Conservation (phyloP, 1,140 invertebrate species). For the Stegodyphus mimosarum region DNA sequence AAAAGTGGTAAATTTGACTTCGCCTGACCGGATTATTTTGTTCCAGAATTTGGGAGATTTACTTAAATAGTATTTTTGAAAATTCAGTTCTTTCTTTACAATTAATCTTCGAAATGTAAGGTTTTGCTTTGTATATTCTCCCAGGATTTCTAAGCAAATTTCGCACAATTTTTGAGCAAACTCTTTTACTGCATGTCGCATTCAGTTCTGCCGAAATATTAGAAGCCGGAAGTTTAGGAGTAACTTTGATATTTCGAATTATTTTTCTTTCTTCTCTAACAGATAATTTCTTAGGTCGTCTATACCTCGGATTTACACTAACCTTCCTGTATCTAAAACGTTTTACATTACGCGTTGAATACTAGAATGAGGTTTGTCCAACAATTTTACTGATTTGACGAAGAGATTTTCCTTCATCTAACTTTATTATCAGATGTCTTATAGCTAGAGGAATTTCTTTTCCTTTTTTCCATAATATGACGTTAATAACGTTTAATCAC, state of each 20-base stretch:
- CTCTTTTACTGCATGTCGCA: neutral
- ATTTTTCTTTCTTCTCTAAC: neutral
- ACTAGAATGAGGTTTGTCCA: neutral
- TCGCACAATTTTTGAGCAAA: neutral
- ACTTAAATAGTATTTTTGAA: neutral
- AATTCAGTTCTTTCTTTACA: neutral
- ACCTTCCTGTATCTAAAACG: neutral
- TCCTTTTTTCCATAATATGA: neutral
- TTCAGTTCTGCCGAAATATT: neutral
- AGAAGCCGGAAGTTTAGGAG: neutral
- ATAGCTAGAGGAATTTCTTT: neutral
- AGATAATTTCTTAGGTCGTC: neutral
- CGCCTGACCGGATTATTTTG: conserved; percentile 29
- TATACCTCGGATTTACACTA: neutral
- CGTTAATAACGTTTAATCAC: neutral
- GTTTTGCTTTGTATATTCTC: neutral
- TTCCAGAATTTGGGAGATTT: conserved; percentile 27
- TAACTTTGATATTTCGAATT: neutral
- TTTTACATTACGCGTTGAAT: neutral
- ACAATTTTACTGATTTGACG: neutral
- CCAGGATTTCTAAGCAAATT: neutral
- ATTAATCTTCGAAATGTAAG: neutral
- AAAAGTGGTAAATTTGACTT: conserved; percentile 41
- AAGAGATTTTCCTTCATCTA: neutral
- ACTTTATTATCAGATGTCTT: neutral